Evolutionary conservation across 1,140 invertebrate genomes (phyloP).

Genomic region (Apis florea): DNA sequence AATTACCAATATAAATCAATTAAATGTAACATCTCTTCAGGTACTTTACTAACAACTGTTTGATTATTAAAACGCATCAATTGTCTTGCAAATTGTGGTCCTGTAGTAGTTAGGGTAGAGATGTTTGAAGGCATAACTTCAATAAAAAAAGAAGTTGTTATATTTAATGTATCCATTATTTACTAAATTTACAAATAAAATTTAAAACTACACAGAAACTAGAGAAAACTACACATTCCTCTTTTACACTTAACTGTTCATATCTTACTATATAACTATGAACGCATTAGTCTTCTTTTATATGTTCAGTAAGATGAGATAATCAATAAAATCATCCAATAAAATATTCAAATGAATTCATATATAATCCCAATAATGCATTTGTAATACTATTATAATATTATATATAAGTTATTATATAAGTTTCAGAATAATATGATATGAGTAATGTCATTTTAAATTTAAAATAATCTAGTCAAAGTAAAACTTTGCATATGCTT

Average conservation of each 20-base stretch:
- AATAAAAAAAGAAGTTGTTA: background rate
- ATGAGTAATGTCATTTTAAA: constrained; percentile 48
- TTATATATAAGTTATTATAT: too few relatives aligned
- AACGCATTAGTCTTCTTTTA: constrained; percentile 29
- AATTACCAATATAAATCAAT: constrained; percentile 86
- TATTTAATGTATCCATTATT: background rate
- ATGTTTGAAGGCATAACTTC: background rate
- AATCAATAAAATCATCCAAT: constrained; percentile 73
- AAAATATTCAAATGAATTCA: constrained; percentile 71
- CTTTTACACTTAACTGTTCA: background rate
- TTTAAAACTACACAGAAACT: constrained; percentile 13
- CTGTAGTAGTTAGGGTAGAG: background rate
- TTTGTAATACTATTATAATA: constrained; percentile 20
- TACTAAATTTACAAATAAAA: background rate
- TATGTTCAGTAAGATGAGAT: constrained; percentile 34
- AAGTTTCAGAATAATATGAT: background rate
- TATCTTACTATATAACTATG: constrained; percentile 3
- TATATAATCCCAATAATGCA: constrained; percentile 26
- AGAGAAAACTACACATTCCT: background rate
- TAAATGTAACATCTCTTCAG: constrained; percentile 86
- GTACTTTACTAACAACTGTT: constrained; percentile 87
- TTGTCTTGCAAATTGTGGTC: constrained; percentile 48
- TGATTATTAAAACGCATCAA: constrained; percentile 78
- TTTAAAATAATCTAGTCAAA: constrained; percentile 49
- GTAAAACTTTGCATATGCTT: constrained; percentile 49